Base-by-base conservation (phyloP, 2,888 invertebrate species). In the Trissonchulus sp. region DNA sequence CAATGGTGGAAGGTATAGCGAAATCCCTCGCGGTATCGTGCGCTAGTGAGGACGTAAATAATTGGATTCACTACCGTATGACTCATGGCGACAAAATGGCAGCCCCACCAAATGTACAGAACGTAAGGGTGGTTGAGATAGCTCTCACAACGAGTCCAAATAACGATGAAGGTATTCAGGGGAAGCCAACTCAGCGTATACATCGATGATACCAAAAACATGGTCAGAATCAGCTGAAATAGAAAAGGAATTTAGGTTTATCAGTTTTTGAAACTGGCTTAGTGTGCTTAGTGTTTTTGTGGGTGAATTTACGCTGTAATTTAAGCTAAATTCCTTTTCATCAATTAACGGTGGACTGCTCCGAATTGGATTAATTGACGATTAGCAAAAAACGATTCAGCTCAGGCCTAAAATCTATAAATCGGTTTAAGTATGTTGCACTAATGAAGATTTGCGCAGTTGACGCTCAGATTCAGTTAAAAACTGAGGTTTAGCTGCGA, bases 61-160 rank as follows among this genome's bases (percentile, higher is more conserved):
- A 74, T 15, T 2, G 75, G 75, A 36, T 75, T 75, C 28, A 75
- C 63, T n/a, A 74, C 63, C 8, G 69, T 63, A 62, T 75, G 72
- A 23, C 18, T 2, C 75, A 75, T 75, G 3, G 75, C 75, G 31
- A 74, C 8, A 28, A 75, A 3, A 37, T 75, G 75, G 72, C 75
- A 75, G n/a, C 35, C 74, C 75, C 75, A 75, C 72, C 72, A 75
- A n/a, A 75, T 37, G 62, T 74, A 60, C 18, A 28, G 31, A 31
- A 75, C 48, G 31, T 75, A 31, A 28, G 63, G 62, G 35, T 62
- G 48, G 31, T 75, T 36, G 8, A 28, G 3, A 23, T 62, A n/a
- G 15, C 33, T 23, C 30, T 33, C 31, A 63, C 36, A 75, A 23
- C 31, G 63, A 18, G 60, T 34, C 33, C 31, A 23, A 31, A 75